A percentile compares a stretch with the other conserved stretches of the same genome.
These are phyloP conservation scores for Thera britannica DNA, from an alignment of 2,888 invertebrate species.

Conservation along the genomic window DNA sequence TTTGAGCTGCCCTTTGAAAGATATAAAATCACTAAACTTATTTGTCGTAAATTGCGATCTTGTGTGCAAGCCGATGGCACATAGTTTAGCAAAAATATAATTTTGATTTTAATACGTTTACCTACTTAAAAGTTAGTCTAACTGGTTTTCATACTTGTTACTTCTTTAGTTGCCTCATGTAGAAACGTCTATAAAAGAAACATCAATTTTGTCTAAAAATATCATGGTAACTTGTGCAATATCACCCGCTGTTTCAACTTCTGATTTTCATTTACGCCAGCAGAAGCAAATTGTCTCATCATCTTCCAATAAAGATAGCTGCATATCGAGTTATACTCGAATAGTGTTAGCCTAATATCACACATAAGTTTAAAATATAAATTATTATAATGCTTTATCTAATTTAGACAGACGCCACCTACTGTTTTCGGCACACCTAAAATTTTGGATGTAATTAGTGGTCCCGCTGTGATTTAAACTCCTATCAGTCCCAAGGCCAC, in stretches of 20 bases:
- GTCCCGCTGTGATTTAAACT: slow-evolving; percentile 51
- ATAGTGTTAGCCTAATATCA: slow-evolving; percentile 36
- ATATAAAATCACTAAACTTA: no score
- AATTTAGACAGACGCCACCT: slow-evolving; percentile 56
- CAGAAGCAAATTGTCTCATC: slow-evolving; percentile 25
- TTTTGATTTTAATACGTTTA: no score
- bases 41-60: no score
- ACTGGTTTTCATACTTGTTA: no score
- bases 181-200: no score
- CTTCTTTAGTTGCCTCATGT: no score
- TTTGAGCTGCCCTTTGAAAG: no score
- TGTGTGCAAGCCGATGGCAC: no score
- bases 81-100: no score
- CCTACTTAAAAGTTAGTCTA: no score
- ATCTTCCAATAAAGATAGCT: slow-evolving; percentile 23
- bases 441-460: slow-evolving; percentile 45
- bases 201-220: no score
- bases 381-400: slow-evolving; percentile 47
- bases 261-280: slow-evolving; percentile 14
- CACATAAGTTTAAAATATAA: slow-evolving; percentile 33
- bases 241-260: slow-evolving; percentile 22
- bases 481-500: slow-evolving; percentile 33
- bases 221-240: slow-evolving; percentile 18
- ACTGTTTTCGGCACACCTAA: slow-evolving; percentile 49
- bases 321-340: slow-evolving; percentile 34